A percentile compares a stretch with the other conserved stretches of the same genome.
phyloP scores from a whole-genome alignment of 2,797 vertebrate species.

The Acipenser oxyrinchus region DNA sequence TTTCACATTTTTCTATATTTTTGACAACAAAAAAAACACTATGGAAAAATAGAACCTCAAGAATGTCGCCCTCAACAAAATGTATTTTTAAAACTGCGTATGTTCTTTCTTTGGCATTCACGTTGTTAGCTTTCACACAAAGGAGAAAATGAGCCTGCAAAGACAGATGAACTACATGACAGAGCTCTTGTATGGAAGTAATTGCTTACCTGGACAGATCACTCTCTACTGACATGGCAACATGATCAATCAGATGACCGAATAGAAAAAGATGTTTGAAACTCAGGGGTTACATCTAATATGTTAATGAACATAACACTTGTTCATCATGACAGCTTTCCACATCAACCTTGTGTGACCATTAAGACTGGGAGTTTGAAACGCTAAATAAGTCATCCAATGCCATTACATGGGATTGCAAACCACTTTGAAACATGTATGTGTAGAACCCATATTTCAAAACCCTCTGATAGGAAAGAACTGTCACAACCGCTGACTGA shows the following conservation, averaged over 20 bases:
- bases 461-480: too few species aligned
- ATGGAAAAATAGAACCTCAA: too few species aligned
- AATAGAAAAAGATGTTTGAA: conserved; percentile 6
- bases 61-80: too few species aligned
- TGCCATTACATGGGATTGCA: too few species aligned
- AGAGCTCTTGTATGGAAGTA: not conserved
- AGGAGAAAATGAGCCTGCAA: conserved; percentile 1
- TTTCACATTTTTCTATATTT: too few species aligned
- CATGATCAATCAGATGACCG: conserved; percentile 17
- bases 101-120: too few species aligned
- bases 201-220: conserved; percentile 1
- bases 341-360: conserved; percentile 8
- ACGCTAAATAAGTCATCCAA: too few species aligned
- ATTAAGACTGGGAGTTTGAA: not conserved
- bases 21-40: too few species aligned
- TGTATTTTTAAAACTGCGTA: too few species aligned
- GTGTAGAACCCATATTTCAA: too few species aligned
- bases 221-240: conserved; percentile 6
- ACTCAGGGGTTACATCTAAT: conserved; percentile 1
- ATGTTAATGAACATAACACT: conserved; percentile 7
- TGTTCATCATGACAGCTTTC: conserved; percentile 3
- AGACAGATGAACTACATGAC: conserved; percentile 5
- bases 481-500: too few species aligned
- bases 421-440: too few species aligned
- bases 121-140: not conserved